phyloP scores from a whole-genome alignment of 2,113 vertebrate genomes.

The Crotalus viridis region DNA sequence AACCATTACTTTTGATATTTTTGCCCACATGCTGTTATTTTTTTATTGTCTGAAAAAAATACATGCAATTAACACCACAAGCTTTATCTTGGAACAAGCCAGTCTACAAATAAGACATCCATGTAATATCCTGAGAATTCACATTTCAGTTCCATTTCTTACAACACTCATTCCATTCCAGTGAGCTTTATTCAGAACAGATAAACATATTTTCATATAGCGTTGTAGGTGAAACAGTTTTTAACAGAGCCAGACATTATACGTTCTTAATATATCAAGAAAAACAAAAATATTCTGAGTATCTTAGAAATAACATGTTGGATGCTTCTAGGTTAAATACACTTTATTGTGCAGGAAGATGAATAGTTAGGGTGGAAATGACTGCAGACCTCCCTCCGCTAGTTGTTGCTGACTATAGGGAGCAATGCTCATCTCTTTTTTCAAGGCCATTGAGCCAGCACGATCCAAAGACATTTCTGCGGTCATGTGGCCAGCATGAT shows the following conservation, averaged over 20 bases:
- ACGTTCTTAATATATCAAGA: not conserved
- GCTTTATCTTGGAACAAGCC: not conserved
- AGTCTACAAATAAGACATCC: not conserved
- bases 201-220: not conserved
- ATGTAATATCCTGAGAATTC: not conserved
- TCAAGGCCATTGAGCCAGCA: not conserved
- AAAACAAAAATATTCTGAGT: not conserved
- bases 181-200: not conserved
- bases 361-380: not conserved
- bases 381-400: not conserved
- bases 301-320: not conserved
- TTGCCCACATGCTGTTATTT: not conserved
- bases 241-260: not conserved
- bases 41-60: not conserved
- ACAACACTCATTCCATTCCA: not conserved
- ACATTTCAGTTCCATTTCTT: not conserved
- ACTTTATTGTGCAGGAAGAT: not conserved
- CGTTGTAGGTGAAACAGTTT: not conserved
- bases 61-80: not conserved
- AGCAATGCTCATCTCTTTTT: not conserved
- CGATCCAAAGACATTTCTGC: not conserved
- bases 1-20: conserved; percentile 30
- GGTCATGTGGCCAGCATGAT: not conserved
- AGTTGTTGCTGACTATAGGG: not conserved
- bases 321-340: not conserved